These are phyloP conservation scores for Episyrphus balteatus DNA, from an alignment of 1,140 invertebrate species.

Conservation along the genomic window DNA sequence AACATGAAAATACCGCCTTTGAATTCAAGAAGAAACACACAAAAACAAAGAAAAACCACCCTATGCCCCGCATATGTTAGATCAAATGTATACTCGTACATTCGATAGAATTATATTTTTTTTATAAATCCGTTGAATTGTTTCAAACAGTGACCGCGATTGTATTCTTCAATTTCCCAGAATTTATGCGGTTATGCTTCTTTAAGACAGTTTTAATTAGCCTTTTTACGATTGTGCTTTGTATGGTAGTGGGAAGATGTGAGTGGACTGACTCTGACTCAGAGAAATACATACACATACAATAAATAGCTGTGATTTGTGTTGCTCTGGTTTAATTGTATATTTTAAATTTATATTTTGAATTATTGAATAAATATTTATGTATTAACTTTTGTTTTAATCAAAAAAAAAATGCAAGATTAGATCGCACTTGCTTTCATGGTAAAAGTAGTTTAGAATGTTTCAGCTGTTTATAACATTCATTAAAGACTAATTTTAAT, in stretches of 20 bases:
- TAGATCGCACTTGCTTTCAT: too few species aligned
- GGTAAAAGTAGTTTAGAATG: too few species aligned
- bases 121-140: background rate
- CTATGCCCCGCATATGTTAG: too few species aligned
- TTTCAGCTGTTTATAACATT: too few species aligned
- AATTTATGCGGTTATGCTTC: constrained; percentile 33
- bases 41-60: too few species aligned
- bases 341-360: background rate
- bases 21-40: too few species aligned
- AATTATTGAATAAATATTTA: constrained; percentile 10
- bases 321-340: too few species aligned
- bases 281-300: background rate
- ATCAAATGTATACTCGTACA: too few species aligned
- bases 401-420: background rate
- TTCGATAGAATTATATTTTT: too few species aligned
- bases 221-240: constrained; percentile 22
- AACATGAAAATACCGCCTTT: too few species aligned
- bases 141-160: constrained; percentile 17
- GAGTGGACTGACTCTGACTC: background rate
- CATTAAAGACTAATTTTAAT: too few species aligned
- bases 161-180: constrained; percentile 33
- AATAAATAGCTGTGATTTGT: too few species aligned
- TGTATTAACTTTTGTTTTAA: background rate
- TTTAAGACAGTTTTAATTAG: constrained; percentile 34
- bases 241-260: background rate